phyloP scores from a whole-genome alignment of 2,797 vertebrate genomes.

The Tadarida brasiliensis region DNA sequence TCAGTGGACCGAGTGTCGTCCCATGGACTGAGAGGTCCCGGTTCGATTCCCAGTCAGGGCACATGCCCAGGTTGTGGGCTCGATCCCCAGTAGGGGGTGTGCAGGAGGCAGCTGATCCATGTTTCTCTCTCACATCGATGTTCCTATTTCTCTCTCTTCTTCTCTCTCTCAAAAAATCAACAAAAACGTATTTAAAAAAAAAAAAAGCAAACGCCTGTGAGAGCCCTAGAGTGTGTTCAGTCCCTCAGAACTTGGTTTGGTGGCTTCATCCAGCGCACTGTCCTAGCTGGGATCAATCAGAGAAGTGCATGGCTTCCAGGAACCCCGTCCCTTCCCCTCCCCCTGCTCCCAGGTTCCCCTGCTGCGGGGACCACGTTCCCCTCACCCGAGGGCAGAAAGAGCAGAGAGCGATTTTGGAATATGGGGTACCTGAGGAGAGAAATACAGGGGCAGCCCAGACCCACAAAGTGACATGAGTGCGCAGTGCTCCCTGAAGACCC shows the following conservation, averaged over 20 bases:
- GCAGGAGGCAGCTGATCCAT: no score
- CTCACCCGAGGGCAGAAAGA: neutral
- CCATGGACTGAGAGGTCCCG: no score
- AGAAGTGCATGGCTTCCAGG: neutral
- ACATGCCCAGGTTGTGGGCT: no score
- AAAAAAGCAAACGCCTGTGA: neutral
- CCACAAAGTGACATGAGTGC: neutral
- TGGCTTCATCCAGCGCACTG: neutral
- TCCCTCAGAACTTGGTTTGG: fast-evolving
- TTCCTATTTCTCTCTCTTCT: no score
- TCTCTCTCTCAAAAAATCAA: no score
- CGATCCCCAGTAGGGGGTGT: no score
- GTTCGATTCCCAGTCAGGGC: no score
- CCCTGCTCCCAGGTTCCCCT: neutral
- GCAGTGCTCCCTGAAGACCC: neutral
- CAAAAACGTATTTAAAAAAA: no score
- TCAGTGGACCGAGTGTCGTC: no score
- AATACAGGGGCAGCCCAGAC: neutral
- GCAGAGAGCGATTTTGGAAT: neutral
- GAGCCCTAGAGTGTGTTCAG: neutral
- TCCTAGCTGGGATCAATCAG: neutral
- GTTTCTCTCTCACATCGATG: no score
- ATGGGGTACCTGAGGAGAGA: neutral
- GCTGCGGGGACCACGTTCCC: neutral
- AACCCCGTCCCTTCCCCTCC: neutral